Percentiles rank a stretch among this genome's conserved stretches.
Conservation (phyloP, 2,113 vertebrate species). For the Thomomys bottae region DNA sequence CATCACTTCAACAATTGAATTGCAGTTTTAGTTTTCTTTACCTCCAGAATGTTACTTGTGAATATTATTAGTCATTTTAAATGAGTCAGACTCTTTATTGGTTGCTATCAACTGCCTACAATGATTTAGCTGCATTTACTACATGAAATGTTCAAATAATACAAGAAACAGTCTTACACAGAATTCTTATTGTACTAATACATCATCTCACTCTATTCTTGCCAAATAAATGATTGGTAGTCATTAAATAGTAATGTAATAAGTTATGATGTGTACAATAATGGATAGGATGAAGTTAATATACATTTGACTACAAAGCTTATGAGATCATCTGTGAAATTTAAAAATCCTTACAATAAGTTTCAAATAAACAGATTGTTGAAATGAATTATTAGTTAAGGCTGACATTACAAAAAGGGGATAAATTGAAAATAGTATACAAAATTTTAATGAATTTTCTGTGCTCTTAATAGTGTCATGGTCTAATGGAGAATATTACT, state of each 20-base stretch:
- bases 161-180: constrained; percentile 47
- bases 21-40: constrained; percentile 61
- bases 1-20: constrained; percentile 17
- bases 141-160: background rate
- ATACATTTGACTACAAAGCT: background rate
- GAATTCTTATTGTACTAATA: constrained; percentile 50
- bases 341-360: constrained; percentile 18
- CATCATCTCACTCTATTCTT: constrained; percentile 40
- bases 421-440: constrained; percentile 6
- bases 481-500: constrained; percentile 8
- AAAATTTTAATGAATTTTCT: constrained; percentile 40
- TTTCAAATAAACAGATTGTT: background rate
- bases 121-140: constrained; percentile 51
- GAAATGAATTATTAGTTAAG: background rate
- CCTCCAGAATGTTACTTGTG: constrained; percentile 21
- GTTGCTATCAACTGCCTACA: constrained; percentile 38
- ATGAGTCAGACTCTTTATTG: constrained; percentile 24
- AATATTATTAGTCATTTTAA: constrained; percentile 9
- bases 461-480: background rate
- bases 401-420: background rate
- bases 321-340: background rate
- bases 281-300: background rate
- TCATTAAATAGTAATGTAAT: constrained; percentile 18
- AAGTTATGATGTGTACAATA: background rate
- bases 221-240: constrained; percentile 6